Percentiles rank a stretch among this genome's conserved stretches.
phyloP scores from a whole-genome alignment of 2,888 invertebrate genomes.

The Lamproptera curius region DNA sequence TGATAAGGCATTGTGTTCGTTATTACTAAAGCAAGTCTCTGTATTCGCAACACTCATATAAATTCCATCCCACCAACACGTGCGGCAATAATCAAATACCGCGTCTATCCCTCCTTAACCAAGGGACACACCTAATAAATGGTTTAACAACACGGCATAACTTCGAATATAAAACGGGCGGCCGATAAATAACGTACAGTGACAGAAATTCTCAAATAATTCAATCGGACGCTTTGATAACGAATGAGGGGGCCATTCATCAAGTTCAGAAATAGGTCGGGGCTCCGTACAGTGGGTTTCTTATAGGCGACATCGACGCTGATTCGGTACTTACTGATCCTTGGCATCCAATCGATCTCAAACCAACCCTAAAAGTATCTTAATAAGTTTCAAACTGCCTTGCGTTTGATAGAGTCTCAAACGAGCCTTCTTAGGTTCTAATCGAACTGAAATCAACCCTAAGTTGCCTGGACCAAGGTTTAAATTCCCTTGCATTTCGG shows the following conservation, averaged over 20 bases:
- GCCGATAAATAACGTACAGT: constrained; percentile 13
- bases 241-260: constrained; percentile 51
- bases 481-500: constrained; percentile 27
- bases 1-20: too few species aligned
- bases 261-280: constrained; percentile 54
- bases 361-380: too few species aligned
- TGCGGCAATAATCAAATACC: background rate
- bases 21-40: too few species aligned
- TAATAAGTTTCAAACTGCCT: too few species aligned
- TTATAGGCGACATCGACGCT: constrained; percentile 41
- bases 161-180: constrained; percentile 14
- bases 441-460: constrained; percentile 47
- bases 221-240: constrained; percentile 34
- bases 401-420: too few species aligned
- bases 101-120: background rate
- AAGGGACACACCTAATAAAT: background rate
- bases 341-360: too few species aligned
- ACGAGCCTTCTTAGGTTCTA: too few species aligned
- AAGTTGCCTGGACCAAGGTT: too few species aligned
- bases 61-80: background rate
- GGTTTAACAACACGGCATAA: constrained; percentile 5
- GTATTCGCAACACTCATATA: too few species aligned
- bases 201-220: constrained; percentile 25
- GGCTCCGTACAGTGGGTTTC: constrained; percentile 39
- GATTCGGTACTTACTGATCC: constrained; percentile 33